These are phyloP conservation scores for Liparis tanakae DNA, from an alignment of 2,797 vertebrate species.

Conservation along the genomic window DNA sequence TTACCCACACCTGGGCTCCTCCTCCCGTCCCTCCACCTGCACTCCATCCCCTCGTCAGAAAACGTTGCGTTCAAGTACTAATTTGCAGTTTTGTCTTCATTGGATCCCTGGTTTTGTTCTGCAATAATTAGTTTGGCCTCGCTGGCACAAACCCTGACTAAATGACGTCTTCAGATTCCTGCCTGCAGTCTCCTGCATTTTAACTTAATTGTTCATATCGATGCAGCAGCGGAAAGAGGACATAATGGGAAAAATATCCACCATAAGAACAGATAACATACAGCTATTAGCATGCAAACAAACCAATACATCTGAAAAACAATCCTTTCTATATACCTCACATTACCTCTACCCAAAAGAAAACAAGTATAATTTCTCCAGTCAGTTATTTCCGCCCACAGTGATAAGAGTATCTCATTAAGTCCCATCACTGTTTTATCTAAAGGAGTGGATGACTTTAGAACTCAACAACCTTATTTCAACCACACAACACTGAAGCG, in stretches of 20 bases:
- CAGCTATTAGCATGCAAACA: not conserved
- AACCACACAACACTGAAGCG: constrained; percentile 13
- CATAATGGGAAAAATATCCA: not conserved
- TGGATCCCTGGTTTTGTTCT: not conserved
- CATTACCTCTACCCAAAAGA: not conserved
- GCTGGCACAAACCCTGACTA: not conserved
- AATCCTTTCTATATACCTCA: not conserved
- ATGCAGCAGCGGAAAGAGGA: not conserved
- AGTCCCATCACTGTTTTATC: constrained; percentile 23
- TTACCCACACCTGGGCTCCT: not conserved
- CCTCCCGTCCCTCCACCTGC: not conserved
- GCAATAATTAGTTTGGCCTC: too few relatives aligned
- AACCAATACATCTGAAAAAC: not conserved
- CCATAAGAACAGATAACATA: not conserved
- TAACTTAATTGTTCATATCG: not conserved
- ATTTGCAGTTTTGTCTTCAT: not conserved
- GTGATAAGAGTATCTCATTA: constrained; percentile 17
- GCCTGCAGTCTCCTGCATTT: not conserved
- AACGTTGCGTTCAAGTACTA: not conserved
- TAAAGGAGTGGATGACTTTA: constrained; percentile 20
- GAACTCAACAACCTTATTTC: constrained; percentile 20
- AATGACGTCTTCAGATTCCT: not conserved
- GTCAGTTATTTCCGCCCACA: constrained; percentile 16
- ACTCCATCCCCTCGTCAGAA: not conserved
- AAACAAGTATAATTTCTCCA: not conserved